Percentiles rank a stretch among this genome's conserved stretches.
These are phyloP conservation scores for Blastobasis lacticolella DNA, from an alignment of 2,888 invertebrate species.

Conservation along the genomic window DNA sequence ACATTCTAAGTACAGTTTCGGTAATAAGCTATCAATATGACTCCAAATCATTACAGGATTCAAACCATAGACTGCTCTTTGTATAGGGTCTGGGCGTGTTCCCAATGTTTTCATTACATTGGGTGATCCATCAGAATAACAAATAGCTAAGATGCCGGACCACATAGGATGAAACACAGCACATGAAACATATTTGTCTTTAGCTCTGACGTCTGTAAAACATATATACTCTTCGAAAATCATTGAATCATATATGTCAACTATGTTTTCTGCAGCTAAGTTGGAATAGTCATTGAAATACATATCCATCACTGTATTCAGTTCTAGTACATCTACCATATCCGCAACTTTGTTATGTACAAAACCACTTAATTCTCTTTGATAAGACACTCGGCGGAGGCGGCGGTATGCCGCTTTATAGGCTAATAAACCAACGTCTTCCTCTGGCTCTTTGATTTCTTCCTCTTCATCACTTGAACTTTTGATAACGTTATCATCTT, in stretches of 20 bases:
- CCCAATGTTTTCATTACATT: constrained; percentile 53
- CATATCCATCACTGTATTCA: constrained; percentile 73
- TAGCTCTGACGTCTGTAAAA: constrained; percentile 79
- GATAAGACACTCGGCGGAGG: constrained; percentile 53
- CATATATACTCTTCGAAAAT: constrained; percentile 72
- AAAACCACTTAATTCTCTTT: constrained; percentile 46
- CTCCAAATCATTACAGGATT: constrained; percentile 85
- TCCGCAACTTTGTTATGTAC: constrained; percentile 31
- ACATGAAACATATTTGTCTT: constrained; percentile 78
- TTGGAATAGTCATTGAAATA: constrained; percentile 77
- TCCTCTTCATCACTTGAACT: constrained; percentile 35
- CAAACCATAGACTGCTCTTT: constrained; percentile 73
- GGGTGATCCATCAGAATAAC: constrained; percentile 77
- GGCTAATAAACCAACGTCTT: constrained; percentile 43
- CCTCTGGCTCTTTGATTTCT: constrained; percentile 25
- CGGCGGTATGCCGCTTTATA: constrained; percentile 42
- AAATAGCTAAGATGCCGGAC: constrained; percentile 78
- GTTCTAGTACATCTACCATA: constrained; percentile 50
- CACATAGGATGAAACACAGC: constrained; percentile 82
- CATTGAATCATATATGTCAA: constrained; percentile 47
- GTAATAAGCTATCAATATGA: constrained; percentile 79
- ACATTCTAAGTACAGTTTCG: constrained; percentile 80
- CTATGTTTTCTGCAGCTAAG: constrained; percentile 47
- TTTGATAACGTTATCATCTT: constrained; percentile 18
- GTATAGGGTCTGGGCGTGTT: constrained; percentile 59